These are phyloP conservation scores for Brachirus orientalis DNA, from an alignment of 2,113 vertebrate species.

Conservation along the genomic window DNA sequence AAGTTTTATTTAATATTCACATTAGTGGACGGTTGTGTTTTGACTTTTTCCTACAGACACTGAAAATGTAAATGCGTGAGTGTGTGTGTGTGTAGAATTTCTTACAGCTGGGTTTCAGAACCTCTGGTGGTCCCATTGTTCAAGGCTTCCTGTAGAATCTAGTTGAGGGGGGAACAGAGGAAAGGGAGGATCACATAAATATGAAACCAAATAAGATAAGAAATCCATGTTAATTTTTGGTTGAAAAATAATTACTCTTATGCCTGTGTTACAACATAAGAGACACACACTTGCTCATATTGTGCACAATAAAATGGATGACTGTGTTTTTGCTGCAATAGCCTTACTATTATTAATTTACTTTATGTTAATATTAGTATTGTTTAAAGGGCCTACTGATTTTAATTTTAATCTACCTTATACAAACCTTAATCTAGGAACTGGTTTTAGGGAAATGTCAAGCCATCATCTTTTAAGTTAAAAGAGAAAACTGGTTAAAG, in stretches of 20 bases:
- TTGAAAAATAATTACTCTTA: background rate
- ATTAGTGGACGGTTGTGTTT: conserved; percentile 5
- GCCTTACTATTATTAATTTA: no score
- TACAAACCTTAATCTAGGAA: no score
- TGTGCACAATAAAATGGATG: no score
- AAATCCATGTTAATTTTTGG: conserved; percentile 18
- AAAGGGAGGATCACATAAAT: conserved; percentile 71
- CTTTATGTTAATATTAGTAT: no score
- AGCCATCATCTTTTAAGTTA: no score
- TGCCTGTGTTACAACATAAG: background rate
- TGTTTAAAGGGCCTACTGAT: no score
- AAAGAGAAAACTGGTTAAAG: no score
- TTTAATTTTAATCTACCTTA: no score
- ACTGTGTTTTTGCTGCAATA: no score
- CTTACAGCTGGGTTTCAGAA: conserved; percentile 55
- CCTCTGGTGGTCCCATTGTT: conserved; percentile 74
- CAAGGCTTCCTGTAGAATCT: conserved; percentile 70
- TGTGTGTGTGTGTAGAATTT: conserved; percentile 18
- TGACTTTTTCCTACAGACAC: conserved; percentile 12
- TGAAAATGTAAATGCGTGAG: conserved; percentile 27
- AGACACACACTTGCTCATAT: conserved; percentile 10
- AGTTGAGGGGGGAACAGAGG: conserved; percentile 53
- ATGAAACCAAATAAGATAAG: conserved; percentile 26
- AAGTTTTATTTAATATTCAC: conserved; percentile 2
- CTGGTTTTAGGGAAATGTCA: no score